phyloP scores from a whole-genome alignment of 2,888 invertebrate species.

The Thymelicus acteon region DNA sequence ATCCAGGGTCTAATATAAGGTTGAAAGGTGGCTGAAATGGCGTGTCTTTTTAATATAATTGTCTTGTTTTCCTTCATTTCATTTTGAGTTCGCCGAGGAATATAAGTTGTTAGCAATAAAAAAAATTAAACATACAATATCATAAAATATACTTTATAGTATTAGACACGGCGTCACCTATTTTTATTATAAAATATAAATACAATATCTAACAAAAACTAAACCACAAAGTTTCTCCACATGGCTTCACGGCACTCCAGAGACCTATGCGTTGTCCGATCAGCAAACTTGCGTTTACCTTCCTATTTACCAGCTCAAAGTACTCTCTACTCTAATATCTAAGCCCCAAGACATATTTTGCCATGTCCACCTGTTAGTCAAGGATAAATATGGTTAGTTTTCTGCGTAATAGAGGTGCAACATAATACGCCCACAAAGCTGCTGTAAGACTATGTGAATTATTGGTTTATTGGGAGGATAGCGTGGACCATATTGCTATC shows the following conservation, averaged over 20 bases:
- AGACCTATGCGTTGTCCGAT: constrained; percentile 54
- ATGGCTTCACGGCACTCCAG: constrained; percentile 46
- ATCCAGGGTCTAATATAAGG: no score
- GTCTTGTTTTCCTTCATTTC: no score
- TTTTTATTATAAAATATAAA: not conserved
- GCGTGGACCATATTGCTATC: constrained; percentile 24
- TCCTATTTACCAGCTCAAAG: constrained; percentile 13
- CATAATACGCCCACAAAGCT: constrained; percentile 48
- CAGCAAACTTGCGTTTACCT: constrained; percentile 46
- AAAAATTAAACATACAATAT: not conserved
- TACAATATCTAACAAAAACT: constrained; percentile 53
- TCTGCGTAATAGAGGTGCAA: constrained; percentile 50
- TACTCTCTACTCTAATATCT: constrained; percentile 32
- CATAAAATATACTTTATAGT: not conserved
- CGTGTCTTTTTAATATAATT: no score
- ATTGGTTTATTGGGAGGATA: constrained; percentile 51
- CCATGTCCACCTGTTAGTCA: not conserved
- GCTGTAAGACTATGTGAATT: constrained; percentile 54
- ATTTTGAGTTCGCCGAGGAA: no score
- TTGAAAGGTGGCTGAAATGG: no score
- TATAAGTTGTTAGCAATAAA: no score
- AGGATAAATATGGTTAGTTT: constrained; percentile 39
- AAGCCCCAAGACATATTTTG: constrained; percentile 23
- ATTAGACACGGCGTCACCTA: not conserved
- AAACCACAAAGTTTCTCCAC: constrained; percentile 48